phyloP scores from a whole-genome alignment of 2,888 invertebrate species.

The Anthrax anthrax region DNA sequence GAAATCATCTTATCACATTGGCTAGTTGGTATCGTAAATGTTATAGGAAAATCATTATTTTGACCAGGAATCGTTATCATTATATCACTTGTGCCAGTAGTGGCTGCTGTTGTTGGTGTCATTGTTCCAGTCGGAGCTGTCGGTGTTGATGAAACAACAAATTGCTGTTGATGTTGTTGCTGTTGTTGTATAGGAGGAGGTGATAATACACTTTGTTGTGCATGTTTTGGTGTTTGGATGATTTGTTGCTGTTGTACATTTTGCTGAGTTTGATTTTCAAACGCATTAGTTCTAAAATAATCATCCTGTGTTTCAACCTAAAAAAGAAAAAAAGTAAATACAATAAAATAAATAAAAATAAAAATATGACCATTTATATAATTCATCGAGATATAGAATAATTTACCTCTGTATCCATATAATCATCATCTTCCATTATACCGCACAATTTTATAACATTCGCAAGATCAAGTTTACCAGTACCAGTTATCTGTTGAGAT shows the following conservation, averaged over 20 bases:
- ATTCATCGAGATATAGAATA: no score
- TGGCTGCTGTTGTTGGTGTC: conserved; percentile 9
- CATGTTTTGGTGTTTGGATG: not conserved
- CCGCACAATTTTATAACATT: conserved; percentile 62
- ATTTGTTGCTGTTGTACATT: not conserved
- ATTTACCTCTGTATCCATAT: conserved; percentile 23
- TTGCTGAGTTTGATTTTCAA: no score
- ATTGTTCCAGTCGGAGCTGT: conserved; percentile 12
- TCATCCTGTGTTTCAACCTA: no score
- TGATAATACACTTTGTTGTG: not conserved
- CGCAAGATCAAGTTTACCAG: conserved; percentile 47
- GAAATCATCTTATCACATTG: conserved; percentile 11
- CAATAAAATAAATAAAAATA: not conserved
- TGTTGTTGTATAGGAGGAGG: not conserved
- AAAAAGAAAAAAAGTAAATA: no score
- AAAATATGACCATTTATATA: not conserved
- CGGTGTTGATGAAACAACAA: conserved; percentile 6
- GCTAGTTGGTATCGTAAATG: conserved; percentile 31
- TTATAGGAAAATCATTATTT: conserved; percentile 30
- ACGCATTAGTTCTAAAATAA: no score
- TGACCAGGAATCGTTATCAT: conserved; percentile 36
- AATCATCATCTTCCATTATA: conserved; percentile 52
- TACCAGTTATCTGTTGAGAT: conserved; percentile 23
- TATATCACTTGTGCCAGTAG: conserved; percentile 19
- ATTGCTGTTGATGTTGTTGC: conserved; percentile 11